phyloP scores from a whole-genome alignment of 2,888 invertebrate species.

The Thymelicus sylvestris region DNA sequence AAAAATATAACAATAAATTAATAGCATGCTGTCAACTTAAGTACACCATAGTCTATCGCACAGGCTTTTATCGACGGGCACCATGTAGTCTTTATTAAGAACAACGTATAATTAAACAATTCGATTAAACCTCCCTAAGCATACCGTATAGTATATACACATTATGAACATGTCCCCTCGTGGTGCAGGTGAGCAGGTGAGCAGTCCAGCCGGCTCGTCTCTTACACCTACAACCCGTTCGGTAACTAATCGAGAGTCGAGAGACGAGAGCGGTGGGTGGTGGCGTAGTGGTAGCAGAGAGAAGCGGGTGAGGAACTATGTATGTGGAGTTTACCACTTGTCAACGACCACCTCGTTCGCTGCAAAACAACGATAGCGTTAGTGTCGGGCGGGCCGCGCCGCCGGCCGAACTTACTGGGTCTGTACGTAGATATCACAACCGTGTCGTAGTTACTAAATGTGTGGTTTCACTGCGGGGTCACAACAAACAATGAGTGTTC shows the following conservation, averaged over 20 bases:
- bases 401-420: slow-evolving; percentile 77
- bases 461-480: slow-evolving; percentile 84
- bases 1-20: slow-evolving; percentile 84
- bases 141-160: slow-evolving; percentile 83
- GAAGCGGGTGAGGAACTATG: slow-evolving; percentile 81
- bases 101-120: slow-evolving; percentile 81
- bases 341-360: slow-evolving; percentile 89
- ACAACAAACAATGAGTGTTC: slow-evolving; percentile 84
- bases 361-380: slow-evolving; percentile 85
- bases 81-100: slow-evolving; percentile 83
- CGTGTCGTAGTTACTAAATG: slow-evolving; percentile 77
- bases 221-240: slow-evolving; percentile 62
- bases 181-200: slow-evolving; percentile 65
- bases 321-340: slow-evolving; percentile 87
- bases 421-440: slow-evolving; percentile 78
- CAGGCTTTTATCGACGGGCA: slow-evolving; percentile 83
- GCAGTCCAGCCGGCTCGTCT: slow-evolving; percentile 49
- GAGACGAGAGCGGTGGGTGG: slow-evolving; percentile 68
- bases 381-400: slow-evolving; percentile 70
- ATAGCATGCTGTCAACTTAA: slow-evolving; percentile 82
- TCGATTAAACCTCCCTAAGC: slow-evolving; percentile 83
- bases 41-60: slow-evolving; percentile 83
- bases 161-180: slow-evolving; percentile 82
- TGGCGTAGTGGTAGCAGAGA: slow-evolving; percentile 70
- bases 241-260: slow-evolving; percentile 54